phyloP scores from a whole-genome alignment of 2,113 vertebrate genomes.

The Elaphurus davidianus region DNA sequence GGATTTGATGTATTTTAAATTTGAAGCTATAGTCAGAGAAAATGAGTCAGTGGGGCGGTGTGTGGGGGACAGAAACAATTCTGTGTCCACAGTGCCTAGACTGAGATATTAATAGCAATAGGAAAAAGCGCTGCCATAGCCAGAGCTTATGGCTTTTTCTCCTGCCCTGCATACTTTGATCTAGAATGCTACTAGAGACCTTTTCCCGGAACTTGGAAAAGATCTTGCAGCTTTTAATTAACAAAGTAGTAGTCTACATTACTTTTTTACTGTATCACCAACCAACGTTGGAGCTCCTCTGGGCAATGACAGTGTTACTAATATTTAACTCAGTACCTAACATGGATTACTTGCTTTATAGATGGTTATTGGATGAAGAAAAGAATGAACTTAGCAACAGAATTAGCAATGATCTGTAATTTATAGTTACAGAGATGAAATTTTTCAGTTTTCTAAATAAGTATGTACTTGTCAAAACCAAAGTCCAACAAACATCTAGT shows the following conservation, averaged over 20 bases:
- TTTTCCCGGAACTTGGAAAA: not conserved
- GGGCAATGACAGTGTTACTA: not conserved
- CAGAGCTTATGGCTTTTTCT: not conserved
- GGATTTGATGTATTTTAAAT: slow-evolving; percentile 37
- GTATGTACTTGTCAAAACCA: not conserved
- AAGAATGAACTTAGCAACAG: not conserved
- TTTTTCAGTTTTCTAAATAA: slow-evolving; percentile 12
- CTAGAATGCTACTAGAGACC: not conserved
- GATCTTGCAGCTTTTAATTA: not conserved
- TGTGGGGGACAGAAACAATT: not conserved
- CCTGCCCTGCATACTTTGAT: not conserved
- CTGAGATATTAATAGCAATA: not conserved
- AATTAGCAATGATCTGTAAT: not conserved
- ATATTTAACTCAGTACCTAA: not conserved
- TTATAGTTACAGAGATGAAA: not conserved
- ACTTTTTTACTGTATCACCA: not conserved
- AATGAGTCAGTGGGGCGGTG: not conserved
- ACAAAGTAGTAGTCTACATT: not conserved
- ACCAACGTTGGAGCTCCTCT: not conserved
- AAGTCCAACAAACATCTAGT: not conserved
- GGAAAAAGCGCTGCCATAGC: not conserved
- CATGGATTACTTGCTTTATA: not conserved
- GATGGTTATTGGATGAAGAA: not conserved
- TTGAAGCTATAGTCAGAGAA: not conserved
- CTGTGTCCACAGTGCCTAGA: not conserved